Conservation (phyloP, 2,113 vertebrate species). For the Phylloscopus whistleri region DNA sequence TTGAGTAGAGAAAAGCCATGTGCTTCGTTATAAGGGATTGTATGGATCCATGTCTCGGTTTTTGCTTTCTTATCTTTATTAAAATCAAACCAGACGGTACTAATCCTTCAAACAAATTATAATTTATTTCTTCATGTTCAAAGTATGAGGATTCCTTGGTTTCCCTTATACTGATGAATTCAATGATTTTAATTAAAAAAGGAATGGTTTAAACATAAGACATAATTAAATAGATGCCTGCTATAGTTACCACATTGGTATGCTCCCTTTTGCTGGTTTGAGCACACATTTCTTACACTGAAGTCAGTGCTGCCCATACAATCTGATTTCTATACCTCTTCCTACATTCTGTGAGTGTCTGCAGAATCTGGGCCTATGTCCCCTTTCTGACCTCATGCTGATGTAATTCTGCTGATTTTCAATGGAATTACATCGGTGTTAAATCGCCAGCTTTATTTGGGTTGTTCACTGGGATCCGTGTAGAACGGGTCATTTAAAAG, state of each 20-base stretch:
- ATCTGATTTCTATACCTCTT: constrained; percentile 51
- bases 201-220: constrained; percentile 55
- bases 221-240: constrained; percentile 59
- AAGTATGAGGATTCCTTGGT: constrained; percentile 56
- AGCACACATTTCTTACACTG: constrained; percentile 4
- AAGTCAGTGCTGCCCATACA: constrained; percentile 9
- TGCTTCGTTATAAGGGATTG: constrained; percentile 45
- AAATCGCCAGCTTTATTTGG: background rate
- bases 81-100: constrained; percentile 69
- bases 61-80: constrained; percentile 72
- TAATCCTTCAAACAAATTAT: constrained; percentile 69
- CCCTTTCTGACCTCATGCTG: constrained; percentile 39
- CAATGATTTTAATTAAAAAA: constrained; percentile 75
- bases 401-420: constrained; percentile 46
- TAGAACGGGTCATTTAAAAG: constrained; percentile 6
- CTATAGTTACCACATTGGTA: constrained; percentile 38
- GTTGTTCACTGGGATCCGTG: background rate
- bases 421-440: constrained; percentile 1
- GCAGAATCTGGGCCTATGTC: constrained; percentile 27
- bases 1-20: constrained; percentile 10
- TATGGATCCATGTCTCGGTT: constrained; percentile 58
- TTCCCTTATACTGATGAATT: constrained; percentile 65
- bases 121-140: constrained; percentile 69
- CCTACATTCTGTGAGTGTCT: constrained; percentile 15
- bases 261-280: background rate